Conservation (phyloP, 2,888 invertebrate genomes). For the Lepidocyrtoides sp. region DNA sequence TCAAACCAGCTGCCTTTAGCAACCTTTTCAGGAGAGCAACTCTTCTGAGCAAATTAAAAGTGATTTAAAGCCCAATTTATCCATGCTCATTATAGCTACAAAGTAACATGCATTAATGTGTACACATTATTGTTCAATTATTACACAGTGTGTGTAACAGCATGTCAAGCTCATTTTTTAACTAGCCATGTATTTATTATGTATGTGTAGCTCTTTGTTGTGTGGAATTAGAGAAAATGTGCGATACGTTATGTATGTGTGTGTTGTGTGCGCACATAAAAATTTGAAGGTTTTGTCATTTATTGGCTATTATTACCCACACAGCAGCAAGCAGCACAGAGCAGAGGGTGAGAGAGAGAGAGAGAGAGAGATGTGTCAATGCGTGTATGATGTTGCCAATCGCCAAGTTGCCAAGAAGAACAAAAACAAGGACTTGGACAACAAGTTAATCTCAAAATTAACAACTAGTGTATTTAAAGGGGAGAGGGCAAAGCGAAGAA, state of each 20-base stretch:
- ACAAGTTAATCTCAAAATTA: conserved; percentile 30
- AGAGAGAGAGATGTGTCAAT: not conserved
- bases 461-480: not conserved
- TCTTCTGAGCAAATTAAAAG: conserved; percentile 63
- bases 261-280: not conserved
- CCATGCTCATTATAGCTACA: conserved; percentile 49
- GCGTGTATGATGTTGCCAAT: not conserved
- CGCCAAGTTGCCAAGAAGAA: conserved; percentile 32
- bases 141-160: not conserved
- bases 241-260: conserved; percentile 12
- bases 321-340: not conserved
- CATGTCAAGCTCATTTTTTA: conserved; percentile 12
- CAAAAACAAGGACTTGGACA: conserved; percentile 38
- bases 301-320: conserved; percentile 29
- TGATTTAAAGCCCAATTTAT: conserved; percentile 71
- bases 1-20: not conserved
- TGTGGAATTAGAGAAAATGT: conserved; percentile 9
- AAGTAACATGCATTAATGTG: not conserved
- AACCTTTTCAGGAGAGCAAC: conserved; percentile 19
- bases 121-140: conserved; percentile 26
- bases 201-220: not conserved
- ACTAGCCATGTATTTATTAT: not conserved
- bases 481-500: not conserved
- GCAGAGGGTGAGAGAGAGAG: too few relatives aligned
- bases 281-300: conserved; percentile 27